Conservation (phyloP, 2,797 vertebrate species). For the Pogoniulus pusillus region DNA sequence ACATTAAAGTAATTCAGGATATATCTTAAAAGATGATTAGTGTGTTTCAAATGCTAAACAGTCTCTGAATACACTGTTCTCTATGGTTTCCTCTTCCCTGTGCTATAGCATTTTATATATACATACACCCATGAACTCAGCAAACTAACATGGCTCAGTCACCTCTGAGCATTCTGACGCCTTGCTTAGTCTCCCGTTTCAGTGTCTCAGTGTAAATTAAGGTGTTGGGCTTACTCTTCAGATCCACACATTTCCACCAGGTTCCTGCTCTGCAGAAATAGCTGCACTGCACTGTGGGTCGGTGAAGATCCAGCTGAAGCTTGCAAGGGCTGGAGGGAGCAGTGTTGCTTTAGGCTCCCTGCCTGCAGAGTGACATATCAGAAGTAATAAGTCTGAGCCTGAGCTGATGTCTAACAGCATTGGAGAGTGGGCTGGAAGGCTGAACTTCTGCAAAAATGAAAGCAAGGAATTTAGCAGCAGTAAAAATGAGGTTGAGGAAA, state of each 20-base stretch:
- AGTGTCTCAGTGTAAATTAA: background rate
- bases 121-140: background rate
- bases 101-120: background rate
- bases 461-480: conserved; percentile 62
- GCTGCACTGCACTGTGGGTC: background rate
- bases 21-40: background rate
- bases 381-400: conserved; percentile 64
- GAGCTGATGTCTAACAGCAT: conserved; percentile 52
- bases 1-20: background rate
- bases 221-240: background rate
- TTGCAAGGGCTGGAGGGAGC: conserved; percentile 51
- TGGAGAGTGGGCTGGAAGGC: background rate
- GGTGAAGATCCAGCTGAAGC: conserved; percentile 50
- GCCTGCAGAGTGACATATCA: conserved; percentile 63
- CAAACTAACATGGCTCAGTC: background rate
- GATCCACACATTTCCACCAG: background rate
- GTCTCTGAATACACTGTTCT: background rate
- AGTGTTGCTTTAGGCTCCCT: conserved; percentile 65
- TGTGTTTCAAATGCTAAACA: background rate
- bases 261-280: conserved; percentile 7
- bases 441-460: conserved; percentile 56
- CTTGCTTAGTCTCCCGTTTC: background rate
- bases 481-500: conserved; percentile 56
- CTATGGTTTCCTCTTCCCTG: background rate
- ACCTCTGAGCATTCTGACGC: background rate